Evolutionary conservation across 2,888 invertebrate genomes (phyloP).

Genomic region (Acrobasis repandana): DNA sequence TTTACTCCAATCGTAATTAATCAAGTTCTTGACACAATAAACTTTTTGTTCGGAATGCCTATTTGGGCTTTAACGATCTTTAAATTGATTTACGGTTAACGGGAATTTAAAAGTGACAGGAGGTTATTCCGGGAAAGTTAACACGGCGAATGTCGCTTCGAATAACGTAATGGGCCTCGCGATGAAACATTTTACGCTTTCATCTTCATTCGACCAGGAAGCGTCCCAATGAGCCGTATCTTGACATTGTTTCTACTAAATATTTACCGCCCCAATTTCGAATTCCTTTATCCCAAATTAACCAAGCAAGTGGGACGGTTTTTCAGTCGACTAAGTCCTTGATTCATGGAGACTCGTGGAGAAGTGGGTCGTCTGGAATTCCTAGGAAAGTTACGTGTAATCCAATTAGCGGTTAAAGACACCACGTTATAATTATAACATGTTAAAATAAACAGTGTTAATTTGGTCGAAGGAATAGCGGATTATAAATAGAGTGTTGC

Average conservation of each 20-base stretch:
- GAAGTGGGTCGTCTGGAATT: constrained; percentile 29
- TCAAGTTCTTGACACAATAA: constrained; percentile 34
- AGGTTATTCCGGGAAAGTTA: constrained; percentile 39
- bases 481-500: constrained; percentile 74
- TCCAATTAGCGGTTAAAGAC: constrained; percentile 79
- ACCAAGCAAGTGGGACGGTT: constrained; percentile 47
- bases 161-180: constrained; percentile 44
- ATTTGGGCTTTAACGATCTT: constrained; percentile 21
- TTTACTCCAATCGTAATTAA: constrained; percentile 40
- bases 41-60: constrained; percentile 32
- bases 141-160: constrained; percentile 35
- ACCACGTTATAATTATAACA: constrained; percentile 69
- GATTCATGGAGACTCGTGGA: constrained; percentile 46
- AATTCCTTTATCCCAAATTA: constrained; percentile 50
- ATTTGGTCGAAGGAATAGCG: constrained; percentile 65
- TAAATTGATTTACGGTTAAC: constrained; percentile 26
- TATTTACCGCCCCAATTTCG: constrained; percentile 43
- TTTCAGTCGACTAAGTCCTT: constrained; percentile 53
- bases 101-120: constrained; percentile 32
- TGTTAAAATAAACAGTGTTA: constrained; percentile 67
- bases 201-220: constrained; percentile 60
- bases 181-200: constrained; percentile 59
- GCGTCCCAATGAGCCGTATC: constrained; percentile 47
- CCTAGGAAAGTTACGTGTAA: constrained; percentile 44
- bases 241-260: constrained; percentile 40